phyloP scores from a whole-genome alignment of 2,113 vertebrate genomes.

The Edolisoma coerulescens region DNA sequence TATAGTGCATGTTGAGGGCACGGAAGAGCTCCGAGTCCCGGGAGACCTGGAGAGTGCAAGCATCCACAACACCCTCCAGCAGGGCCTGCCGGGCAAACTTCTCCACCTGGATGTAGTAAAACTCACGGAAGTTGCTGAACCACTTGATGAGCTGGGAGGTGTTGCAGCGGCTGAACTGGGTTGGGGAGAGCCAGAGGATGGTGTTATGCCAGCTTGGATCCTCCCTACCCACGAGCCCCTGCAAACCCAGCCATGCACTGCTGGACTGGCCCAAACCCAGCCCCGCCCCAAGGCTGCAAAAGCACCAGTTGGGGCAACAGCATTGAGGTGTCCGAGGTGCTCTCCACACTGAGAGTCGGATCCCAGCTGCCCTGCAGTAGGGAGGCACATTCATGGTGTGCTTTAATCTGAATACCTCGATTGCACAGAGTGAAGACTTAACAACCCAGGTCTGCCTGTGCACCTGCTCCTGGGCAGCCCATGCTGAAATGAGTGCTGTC shows the following conservation, averaged over 20 bases:
- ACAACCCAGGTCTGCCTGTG: neutral
- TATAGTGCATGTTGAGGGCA: conserved; percentile 91
- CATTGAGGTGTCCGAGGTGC: accelerated
- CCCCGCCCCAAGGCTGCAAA: neutral
- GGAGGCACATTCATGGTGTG: accelerated
- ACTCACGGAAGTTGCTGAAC: conserved; percentile 99
- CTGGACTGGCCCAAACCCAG: neutral
- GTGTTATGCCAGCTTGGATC: neutral
- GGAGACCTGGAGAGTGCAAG: conserved; percentile 80
- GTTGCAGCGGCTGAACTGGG: conserved; percentile 94
- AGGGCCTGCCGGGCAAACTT: conserved; percentile 93
- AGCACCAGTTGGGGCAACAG: neutral
- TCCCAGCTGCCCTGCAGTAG: neutral
- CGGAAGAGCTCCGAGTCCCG: conserved; percentile 91
- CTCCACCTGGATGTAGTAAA: conserved; percentile 99
- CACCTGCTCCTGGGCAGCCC: neutral
- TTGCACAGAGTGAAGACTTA: neutral
- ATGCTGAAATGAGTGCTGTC: neutral
- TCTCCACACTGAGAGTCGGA: accelerated
- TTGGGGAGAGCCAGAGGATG: neutral
- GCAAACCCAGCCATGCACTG: accelerated
- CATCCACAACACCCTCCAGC: conserved; percentile 78
- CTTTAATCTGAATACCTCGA: accelerated
- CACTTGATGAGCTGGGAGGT: conserved; percentile 98
- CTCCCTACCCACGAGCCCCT: neutral